Evolutionary conservation across 2,888 invertebrate species (phyloP), one percentile per base, ranked within the genome.

Genomic region (Nycteola revayana): DNA sequence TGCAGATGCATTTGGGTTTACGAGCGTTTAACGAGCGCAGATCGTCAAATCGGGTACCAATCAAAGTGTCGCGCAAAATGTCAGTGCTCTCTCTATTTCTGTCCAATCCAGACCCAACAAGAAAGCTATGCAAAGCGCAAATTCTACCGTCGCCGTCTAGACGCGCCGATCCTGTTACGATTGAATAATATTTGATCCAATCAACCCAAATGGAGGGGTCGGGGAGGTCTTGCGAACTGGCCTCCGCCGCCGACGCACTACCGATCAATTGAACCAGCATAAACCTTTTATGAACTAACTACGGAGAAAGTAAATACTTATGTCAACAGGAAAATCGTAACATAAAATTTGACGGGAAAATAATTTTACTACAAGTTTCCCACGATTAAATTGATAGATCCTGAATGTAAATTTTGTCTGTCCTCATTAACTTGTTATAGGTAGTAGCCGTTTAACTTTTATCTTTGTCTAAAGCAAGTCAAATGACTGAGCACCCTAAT

Each of bases 141-240:
- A 83, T 86, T 82, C 77, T 78, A 58, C 66, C 61, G 86, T 73
- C 86, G 85, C 81, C 84, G 87, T 85, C 87, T 86, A 75, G 86
- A 79, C 85, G 58, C 50, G 38, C 43, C 69, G 63, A 69, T 77
- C 68, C 70, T 75, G 73, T 68, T 75, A 71, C 79, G 82, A 87
- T 84, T 82, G 78, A 80, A 84, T 84, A 84, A 83, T 64, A 83
- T 79, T 87, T 84, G 83, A 87, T 85, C 86, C 85, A 87, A 86
- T 86, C 86, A 86, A 76, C 58, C 75, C 72, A 71, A 80, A 79
- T 75, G 62, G 66, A 73, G 68, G 75, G 85, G 81, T 83, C 83
- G 75, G 48, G 55, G 60, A 71, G 84, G 86, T 85, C 81, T 75
- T 68, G 74, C 61, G 72, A 73, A 69, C 64, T 61, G 60, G 60